Percentiles rank a stretch among this genome's conserved stretches.
Evolutionary conservation across 2,797 vertebrate genomes (phyloP).

Genomic region (Amblyopsis hoosieri): DNA sequence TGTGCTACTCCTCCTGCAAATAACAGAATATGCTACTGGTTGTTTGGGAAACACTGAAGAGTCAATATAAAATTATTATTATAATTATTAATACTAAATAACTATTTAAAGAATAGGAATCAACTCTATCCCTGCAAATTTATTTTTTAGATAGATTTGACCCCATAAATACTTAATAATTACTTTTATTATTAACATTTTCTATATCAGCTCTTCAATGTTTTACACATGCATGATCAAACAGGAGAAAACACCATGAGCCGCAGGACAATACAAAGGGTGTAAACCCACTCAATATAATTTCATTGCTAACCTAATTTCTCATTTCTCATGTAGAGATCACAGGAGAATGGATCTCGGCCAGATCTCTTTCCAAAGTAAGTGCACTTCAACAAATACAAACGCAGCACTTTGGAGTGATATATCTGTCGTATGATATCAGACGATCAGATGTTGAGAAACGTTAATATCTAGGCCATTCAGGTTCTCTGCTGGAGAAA

Average conservation of each 20-base stretch:
- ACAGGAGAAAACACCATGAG: background rate
- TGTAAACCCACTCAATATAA: too few species aligned
- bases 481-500: conserved; percentile 1
- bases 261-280: too few species aligned
- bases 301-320: conserved; percentile 7
- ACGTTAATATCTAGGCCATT: conserved; percentile 17
- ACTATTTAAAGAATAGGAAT: too few species aligned
- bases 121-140: too few species aligned
- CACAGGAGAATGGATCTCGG: conserved; percentile 38
- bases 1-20: too few species aligned
- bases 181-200: background rate
- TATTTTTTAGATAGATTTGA: too few species aligned
- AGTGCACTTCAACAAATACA: conserved; percentile 14
- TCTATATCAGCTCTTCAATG: background rate
- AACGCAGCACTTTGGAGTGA: too few species aligned
- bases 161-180: too few species aligned
- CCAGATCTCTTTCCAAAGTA: conserved; percentile 82
- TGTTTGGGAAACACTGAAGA: background rate
- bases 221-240: conserved; percentile 7
- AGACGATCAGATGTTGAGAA: conserved; percentile 3
- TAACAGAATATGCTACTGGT: too few species aligned
- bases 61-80: background rate
- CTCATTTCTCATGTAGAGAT: conserved; percentile 47
- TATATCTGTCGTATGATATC: too few species aligned
- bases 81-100: too few species aligned